These are phyloP conservation scores for Ameiurus melas DNA, from an alignment of 2,113 vertebrate genomes.

Conservation along the genomic window DNA sequence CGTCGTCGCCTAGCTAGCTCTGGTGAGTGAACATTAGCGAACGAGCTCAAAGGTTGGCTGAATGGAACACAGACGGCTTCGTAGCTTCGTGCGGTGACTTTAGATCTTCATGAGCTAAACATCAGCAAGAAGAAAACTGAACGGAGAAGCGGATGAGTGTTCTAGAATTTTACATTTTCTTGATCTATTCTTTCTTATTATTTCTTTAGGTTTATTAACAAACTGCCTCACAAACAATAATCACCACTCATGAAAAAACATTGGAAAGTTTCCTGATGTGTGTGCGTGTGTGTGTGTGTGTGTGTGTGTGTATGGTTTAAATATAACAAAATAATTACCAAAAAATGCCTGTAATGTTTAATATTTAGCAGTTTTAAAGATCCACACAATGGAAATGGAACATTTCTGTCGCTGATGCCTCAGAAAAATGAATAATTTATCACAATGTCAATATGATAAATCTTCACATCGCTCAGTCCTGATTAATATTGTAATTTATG, in stretches of 20 bases:
- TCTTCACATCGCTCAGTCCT: too few relatives aligned
- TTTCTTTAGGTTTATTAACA: not conserved
- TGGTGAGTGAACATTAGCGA: not conserved
- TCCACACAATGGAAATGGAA: not conserved
- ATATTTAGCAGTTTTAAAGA: not conserved
- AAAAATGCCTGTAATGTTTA: not conserved
- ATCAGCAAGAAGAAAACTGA: not conserved
- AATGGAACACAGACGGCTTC: not conserved
- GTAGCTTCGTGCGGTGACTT: not conserved
- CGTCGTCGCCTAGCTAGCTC: not conserved
- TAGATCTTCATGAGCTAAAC: not conserved
- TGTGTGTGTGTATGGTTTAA: too few relatives aligned
- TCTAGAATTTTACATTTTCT: not conserved
- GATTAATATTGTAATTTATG: not conserved
- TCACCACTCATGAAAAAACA: too few relatives aligned
- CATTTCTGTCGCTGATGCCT: not conserved
- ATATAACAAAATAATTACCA: too few relatives aligned
- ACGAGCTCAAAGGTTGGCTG: not conserved
- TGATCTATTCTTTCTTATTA: too few relatives aligned
- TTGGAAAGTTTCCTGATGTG: not conserved
- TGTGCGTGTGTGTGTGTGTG: too few relatives aligned
- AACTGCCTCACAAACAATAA: not conserved
- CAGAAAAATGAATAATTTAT: too few relatives aligned
- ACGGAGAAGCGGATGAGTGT: not conserved
- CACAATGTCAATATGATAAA: too few relatives aligned